phyloP scores from a whole-genome alignment of 1,140 invertebrate genomes.

The Drosophila murphyi region DNA sequence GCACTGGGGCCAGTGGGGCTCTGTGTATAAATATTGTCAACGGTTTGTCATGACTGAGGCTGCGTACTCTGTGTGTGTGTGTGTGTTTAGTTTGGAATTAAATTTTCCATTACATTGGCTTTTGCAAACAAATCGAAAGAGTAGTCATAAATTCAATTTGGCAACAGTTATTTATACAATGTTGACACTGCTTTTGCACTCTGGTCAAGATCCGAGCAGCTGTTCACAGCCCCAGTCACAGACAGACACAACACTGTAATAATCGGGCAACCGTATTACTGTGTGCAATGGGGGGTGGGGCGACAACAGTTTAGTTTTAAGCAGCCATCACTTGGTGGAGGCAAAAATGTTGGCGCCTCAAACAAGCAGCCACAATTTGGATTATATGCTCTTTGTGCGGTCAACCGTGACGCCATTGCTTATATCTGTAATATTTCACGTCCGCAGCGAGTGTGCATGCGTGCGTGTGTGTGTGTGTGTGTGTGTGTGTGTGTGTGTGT shows the following conservation, averaged over 20 bases:
- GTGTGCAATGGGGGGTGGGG: not conserved
- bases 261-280: conserved; percentile 40
- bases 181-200: conserved; percentile 1
- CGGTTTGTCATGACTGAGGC: conserved; percentile 30
- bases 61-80: conserved; percentile 1
- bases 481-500: not conserved
- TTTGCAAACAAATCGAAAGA: conserved; percentile 58
- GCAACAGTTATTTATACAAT: conserved; percentile 25
- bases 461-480: not conserved
- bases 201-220: conserved; percentile 34
- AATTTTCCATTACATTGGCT: conserved; percentile 78
- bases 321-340: conserved; percentile 40
- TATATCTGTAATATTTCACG: conserved; percentile 19
- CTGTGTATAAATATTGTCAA: conserved; percentile 43
- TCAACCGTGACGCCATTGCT: conserved; percentile 31
- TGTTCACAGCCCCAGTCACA: conserved; percentile 5
- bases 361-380: conserved; percentile 6
- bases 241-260: conserved; percentile 29
- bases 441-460: not conserved
- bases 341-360: no score
- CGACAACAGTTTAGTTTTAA: conserved; percentile 42
- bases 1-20: conserved; percentile 9
- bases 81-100: conserved; percentile 30
- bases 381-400: conserved; percentile 21
- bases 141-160: conserved; percentile 72